Conservation (phyloP, 2,113 vertebrate species). For the Cyprinus carpio region DNA sequence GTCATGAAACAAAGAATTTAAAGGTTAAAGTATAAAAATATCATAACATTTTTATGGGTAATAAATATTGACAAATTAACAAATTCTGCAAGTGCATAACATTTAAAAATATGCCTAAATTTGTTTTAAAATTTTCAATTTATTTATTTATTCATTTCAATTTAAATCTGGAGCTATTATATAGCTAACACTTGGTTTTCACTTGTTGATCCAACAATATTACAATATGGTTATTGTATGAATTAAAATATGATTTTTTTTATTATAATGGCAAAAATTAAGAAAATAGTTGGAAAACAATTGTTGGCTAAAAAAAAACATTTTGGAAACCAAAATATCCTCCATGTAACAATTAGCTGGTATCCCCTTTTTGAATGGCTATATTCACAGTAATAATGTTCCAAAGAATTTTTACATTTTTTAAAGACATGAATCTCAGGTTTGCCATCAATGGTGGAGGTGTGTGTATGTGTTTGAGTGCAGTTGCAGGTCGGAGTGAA, state of each 20-base stretch:
- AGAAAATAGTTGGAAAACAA: too few relatives aligned
- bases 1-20: too few relatives aligned
- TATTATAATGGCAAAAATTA: not conserved
- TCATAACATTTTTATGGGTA: not conserved
- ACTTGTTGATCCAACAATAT: not conserved
- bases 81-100: not conserved
- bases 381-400: too few relatives aligned
- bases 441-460: not conserved
- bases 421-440: not conserved
- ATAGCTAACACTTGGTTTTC: not conserved
- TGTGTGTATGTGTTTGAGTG: conserved; percentile 13
- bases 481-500: conserved; percentile 34
- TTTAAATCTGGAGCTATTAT: not conserved
- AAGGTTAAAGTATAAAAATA: too few relatives aligned
- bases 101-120: too few relatives aligned
- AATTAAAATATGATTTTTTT: not conserved
- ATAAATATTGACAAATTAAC: not conserved
- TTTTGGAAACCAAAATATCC: not conserved
- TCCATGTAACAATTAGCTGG: not conserved
- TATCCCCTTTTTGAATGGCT: not conserved
- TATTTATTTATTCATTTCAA: too few relatives aligned
- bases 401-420: not conserved
- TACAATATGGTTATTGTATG: not conserved
- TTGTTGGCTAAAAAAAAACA: not conserved
- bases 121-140: too few relatives aligned